A percentile compares a stretch with the other conserved stretches of the same genome.
Evolutionary conservation across 2,113 vertebrate species (phyloP).

Genomic region (Limnothrissa miodon): DNA sequence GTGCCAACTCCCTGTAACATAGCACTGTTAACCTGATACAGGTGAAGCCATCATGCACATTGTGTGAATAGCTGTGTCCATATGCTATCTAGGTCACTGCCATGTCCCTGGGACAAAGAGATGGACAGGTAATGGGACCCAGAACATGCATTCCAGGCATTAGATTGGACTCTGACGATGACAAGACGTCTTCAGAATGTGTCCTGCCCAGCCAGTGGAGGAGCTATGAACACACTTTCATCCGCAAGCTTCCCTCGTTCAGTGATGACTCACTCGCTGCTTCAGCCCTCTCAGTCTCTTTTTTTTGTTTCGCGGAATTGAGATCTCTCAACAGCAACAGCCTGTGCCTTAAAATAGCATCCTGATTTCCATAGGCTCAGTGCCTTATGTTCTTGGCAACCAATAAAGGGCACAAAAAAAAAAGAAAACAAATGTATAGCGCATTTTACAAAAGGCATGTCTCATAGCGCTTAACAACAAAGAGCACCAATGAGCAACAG

Average conservation of each 20-base stretch:
- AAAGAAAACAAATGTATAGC: neutral
- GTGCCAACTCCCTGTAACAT: too few relatives aligned
- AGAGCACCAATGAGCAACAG: too few relatives aligned
- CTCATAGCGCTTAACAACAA: neutral
- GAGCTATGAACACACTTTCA: neutral
- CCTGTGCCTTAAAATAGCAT: neutral
- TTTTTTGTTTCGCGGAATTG: neutral
- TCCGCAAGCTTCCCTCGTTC: neutral
- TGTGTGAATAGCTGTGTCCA: too few relatives aligned
- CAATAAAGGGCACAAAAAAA: neutral
- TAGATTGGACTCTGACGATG: neutral
- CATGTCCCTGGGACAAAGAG: neutral
- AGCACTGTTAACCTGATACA: too few relatives aligned
- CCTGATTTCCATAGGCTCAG: neutral
- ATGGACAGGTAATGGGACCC: neutral
- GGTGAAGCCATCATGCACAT: too few relatives aligned
- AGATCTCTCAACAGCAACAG: neutral
- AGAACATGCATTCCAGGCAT: neutral
- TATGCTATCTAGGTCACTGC: neutral
- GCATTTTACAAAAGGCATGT: too few relatives aligned
- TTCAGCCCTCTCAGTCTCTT: neutral
- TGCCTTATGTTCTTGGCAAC: neutral
- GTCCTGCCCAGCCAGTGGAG: neutral
- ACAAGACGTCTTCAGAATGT: neutral
- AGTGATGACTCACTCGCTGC: neutral